Base-by-base conservation (phyloP, 2,113 vertebrate species). In the Calidris pugnax region DNA sequence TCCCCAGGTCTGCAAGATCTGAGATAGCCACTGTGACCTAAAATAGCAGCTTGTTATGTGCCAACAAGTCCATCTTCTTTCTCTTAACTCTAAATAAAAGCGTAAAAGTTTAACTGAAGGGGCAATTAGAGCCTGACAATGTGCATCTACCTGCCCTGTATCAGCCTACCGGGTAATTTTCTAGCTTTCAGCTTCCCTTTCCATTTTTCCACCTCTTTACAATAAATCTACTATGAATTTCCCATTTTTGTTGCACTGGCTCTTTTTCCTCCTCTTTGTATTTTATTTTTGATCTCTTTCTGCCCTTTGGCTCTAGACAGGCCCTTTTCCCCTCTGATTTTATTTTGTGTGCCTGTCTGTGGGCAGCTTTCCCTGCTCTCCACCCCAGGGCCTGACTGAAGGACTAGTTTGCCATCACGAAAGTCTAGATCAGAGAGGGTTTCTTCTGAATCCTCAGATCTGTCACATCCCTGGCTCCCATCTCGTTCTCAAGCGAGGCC, bases 31-130 rank as follows among this genome's bases (percentile, higher is more conserved):
- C 57, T 41, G 28, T 41, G 37, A 73, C 48, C 33, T 57, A 32
- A 68, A 89, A 67, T 73, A 56, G 17, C 10, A 74, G 15, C 37
- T 86, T 12, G 2, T 50, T 82, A 59, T n/a, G 4, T 89, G 43
- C 64, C 1, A 0, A 47, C 47, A 63, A 68, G 47, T 37, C 66
- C 23, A 41, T 41, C 28, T 85, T 85, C 47, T 45, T 87, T 66
- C 35, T 80, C 73, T 89, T 64, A 72, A 51, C 51, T 85, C 51
- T 71, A 91, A 95, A 84, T 71, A 83, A 87, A 92, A 79, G 32
- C 32, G 41, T 66, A 32, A 55, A 84, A 74, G 18, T 74, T 89
- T 63, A 84, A 67, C 47, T 62, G 48, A 90, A 77, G n/a, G 43
- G 28, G 67, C 51, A 95, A 43, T 51, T 85, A 66, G 41, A 87